Percentiles rank a stretch among this genome's conserved stretches.
Conservation (phyloP, 2,113 vertebrate genomes). For the Nothoprocta perdicaria region DNA sequence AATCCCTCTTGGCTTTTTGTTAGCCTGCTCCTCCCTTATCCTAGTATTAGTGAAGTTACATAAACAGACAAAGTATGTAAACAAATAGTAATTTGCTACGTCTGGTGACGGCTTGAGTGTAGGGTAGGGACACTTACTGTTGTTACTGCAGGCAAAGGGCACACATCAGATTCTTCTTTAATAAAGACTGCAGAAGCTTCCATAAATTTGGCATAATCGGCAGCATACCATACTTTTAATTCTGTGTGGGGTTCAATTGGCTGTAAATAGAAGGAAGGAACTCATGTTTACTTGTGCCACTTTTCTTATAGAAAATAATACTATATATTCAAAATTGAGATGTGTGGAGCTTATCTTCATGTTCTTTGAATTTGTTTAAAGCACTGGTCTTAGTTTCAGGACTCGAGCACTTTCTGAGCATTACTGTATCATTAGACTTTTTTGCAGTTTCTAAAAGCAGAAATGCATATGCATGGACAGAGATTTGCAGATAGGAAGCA, state of each 20-base stretch:
- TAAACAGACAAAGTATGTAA: not conserved
- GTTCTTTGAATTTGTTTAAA: slow-evolving; percentile 49
- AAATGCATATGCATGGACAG: not conserved
- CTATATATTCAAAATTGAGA: not conserved
- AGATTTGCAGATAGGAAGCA: rapidly evolving
- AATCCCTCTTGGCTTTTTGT: not conserved
- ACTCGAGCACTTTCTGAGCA: not conserved
- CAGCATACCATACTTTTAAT: slow-evolving; percentile 59
- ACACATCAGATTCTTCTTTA: slow-evolving; percentile 51
- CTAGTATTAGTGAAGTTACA: not conserved
- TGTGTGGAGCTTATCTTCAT: not conserved
- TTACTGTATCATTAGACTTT: not conserved
- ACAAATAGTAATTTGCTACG: not conserved
- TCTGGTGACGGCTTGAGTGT: not conserved
- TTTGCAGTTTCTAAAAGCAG: not conserved
- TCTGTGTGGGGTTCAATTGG: slow-evolving; percentile 49
- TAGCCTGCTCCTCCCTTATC: not conserved
- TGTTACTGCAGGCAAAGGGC: slow-evolving; percentile 14
- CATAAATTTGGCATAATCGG: slow-evolving; percentile 51
- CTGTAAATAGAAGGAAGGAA: not conserved
- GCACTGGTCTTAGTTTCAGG: not conserved
- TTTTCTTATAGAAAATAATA: not conserved
- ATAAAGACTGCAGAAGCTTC: slow-evolving; percentile 56
- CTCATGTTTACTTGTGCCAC: not conserved
- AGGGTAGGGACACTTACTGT: not conserved